Conservation (phyloP, 2,888 invertebrate genomes). For the Diplolepis rosae region DNA sequence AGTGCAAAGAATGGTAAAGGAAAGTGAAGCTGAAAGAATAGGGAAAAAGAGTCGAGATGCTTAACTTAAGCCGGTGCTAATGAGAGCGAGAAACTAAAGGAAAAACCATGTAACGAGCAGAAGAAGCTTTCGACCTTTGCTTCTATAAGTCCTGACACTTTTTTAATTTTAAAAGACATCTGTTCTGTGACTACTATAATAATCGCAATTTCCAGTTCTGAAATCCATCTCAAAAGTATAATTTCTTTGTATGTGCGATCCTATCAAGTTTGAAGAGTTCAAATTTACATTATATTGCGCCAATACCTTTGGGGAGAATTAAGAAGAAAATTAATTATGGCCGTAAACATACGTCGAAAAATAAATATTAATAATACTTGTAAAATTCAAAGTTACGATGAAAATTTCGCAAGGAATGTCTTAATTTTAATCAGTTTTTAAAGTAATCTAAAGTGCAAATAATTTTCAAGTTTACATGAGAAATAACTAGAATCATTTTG, state of each 20-base stretch:
- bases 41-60: constrained; percentile 58
- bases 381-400: too few species aligned
- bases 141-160: constrained; percentile 58
- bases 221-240: neutral
- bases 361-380: too few species aligned
- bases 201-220: neutral
- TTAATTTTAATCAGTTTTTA: too few species aligned
- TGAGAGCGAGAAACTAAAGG: constrained; percentile 59
- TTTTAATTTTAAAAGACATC: constrained; percentile 44
- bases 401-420: too few species aligned
- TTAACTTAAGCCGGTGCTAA: constrained; percentile 67
- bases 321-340: too few species aligned
- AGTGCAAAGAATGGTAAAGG: constrained; percentile 30
- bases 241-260: neutral
- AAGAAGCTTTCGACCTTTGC: constrained; percentile 68
- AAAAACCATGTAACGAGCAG: constrained; percentile 58
- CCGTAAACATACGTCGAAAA: too few species aligned
- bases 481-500: too few species aligned
- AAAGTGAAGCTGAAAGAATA: constrained; percentile 45
- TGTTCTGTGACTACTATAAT: constrained; percentile 18
- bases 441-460: too few species aligned
- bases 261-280: neutral
- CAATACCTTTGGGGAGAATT: too few species aligned
- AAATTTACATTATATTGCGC: neutral
- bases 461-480: too few species aligned